phyloP scores from a whole-genome alignment of 2,797 vertebrate genomes.

The Anableps anableps region DNA sequence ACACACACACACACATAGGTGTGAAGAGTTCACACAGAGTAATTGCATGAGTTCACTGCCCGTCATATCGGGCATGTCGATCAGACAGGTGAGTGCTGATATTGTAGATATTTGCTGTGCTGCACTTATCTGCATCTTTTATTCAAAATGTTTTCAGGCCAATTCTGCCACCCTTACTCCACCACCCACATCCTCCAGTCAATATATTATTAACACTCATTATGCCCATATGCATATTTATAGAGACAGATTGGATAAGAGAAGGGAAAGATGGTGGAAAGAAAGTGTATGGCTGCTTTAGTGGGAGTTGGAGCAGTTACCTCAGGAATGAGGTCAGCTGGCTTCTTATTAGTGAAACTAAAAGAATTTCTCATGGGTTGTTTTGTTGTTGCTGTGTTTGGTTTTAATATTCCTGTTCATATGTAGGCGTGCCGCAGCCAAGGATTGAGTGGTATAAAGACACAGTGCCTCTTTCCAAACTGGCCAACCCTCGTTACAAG shows the following conservation, averaged over 20 bases:
- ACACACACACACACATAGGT: constrained; percentile 25
- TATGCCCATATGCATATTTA: constrained; percentile 74
- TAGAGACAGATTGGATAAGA: constrained; percentile 42
- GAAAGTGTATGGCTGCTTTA: constrained; percentile 32
- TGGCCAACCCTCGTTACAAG: constrained; percentile 89
- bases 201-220: constrained; percentile 79
- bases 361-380: not conserved
- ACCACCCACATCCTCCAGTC: constrained; percentile 66
- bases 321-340: constrained; percentile 44
- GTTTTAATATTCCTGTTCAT: not conserved
- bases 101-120: constrained; percentile 27
- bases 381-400: not conserved
- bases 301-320: constrained; percentile 22
- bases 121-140: constrained; percentile 58
- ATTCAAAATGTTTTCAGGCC: constrained; percentile 72
- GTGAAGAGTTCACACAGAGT: constrained; percentile 44
- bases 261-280: constrained; percentile 34
- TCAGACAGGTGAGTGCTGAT: constrained; percentile 59
- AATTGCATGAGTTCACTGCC: constrained; percentile 57
- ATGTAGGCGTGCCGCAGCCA: constrained; percentile 87
- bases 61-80: constrained; percentile 52
- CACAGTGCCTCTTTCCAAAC: constrained; percentile 82
- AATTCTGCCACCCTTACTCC: constrained; percentile 57
- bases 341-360: constrained; percentile 31
- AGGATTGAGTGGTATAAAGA: constrained; percentile 93